A percentile compares a stretch with the other conserved stretches of the same genome.
These are phyloP conservation scores for Bradypodion ventrale DNA, from an alignment of 2,797 vertebrate species.

Conservation along the genomic window DNA sequence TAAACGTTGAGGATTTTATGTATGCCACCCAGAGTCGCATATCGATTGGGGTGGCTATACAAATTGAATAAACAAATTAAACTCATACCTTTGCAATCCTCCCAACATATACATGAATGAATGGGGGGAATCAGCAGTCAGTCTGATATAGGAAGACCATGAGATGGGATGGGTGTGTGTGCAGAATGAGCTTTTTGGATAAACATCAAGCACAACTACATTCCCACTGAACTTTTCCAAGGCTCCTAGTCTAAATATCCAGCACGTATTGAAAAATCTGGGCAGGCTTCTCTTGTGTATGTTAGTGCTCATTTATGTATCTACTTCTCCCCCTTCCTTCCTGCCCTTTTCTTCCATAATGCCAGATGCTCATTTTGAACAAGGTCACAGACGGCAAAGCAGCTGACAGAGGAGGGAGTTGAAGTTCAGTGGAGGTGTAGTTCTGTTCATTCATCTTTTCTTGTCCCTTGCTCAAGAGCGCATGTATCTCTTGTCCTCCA, in stretches of 20 bases:
- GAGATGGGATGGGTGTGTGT: background rate
- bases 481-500: slow-evolving; percentile 63
- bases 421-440: slow-evolving; percentile 9
- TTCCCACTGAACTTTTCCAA: slow-evolving; percentile 19
- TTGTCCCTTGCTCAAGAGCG: slow-evolving; percentile 60
- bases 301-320: slow-evolving; percentile 7
- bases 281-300: slow-evolving; percentile 20
- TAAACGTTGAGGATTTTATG: no score
- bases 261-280: slow-evolving; percentile 32
- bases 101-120: slow-evolving; percentile 28
- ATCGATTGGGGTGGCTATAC: no score
- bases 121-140: slow-evolving; percentile 39
- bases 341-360: background rate
- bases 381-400: background rate
- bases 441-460: slow-evolving; percentile 61
- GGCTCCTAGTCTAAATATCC: slow-evolving; percentile 28
- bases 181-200: slow-evolving; percentile 28
- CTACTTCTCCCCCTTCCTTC: background rate
- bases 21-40: no score
- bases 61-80: no score
- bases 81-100: no score
- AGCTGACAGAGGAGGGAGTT: no score
- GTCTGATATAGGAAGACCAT: background rate
- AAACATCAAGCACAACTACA: slow-evolving; percentile 28
- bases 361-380: background rate